Conservation (phyloP, 2,113 vertebrate species). For the Festucalex cinctus region DNA sequence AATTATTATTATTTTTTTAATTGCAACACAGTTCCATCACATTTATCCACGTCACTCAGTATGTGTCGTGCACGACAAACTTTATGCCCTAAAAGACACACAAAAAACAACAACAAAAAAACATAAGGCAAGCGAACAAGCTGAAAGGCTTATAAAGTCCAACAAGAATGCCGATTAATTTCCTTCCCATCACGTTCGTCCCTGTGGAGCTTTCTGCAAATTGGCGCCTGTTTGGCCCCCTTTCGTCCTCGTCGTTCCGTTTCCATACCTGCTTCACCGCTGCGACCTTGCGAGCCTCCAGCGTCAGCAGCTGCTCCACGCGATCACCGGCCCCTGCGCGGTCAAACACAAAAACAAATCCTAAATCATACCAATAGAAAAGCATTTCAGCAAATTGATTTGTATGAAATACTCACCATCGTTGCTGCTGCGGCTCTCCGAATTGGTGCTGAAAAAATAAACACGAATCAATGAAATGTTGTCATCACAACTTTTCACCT, state of each 20-base stretch:
- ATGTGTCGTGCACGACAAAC: neutral
- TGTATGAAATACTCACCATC: constrained; percentile 44
- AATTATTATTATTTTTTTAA: too few relatives aligned
- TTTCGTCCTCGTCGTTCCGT: constrained; percentile 2
- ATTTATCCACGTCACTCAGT: neutral
- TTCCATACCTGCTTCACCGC: constrained; percentile 72
- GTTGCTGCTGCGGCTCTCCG: constrained; percentile 25
- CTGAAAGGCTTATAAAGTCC: neutral
- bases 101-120: too few relatives aligned
- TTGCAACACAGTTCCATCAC: too few relatives aligned
- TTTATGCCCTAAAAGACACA: neutral
- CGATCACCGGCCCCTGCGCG: constrained; percentile 63
- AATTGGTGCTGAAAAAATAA: neutral
- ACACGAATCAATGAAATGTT: neutral
- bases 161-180: neutral
- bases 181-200: neutral
- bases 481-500: constrained; percentile 61
- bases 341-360: constrained; percentile 18
- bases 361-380: too few relatives aligned
- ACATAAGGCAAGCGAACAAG: too few relatives aligned
- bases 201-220: neutral
- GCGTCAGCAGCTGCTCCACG: constrained; percentile 84
- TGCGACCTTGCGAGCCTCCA: constrained; percentile 80
- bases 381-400: too few relatives aligned
- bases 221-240: neutral